Conservation (phyloP, 2,797 vertebrate species). For the Uromys caudimaculatus region DNA sequence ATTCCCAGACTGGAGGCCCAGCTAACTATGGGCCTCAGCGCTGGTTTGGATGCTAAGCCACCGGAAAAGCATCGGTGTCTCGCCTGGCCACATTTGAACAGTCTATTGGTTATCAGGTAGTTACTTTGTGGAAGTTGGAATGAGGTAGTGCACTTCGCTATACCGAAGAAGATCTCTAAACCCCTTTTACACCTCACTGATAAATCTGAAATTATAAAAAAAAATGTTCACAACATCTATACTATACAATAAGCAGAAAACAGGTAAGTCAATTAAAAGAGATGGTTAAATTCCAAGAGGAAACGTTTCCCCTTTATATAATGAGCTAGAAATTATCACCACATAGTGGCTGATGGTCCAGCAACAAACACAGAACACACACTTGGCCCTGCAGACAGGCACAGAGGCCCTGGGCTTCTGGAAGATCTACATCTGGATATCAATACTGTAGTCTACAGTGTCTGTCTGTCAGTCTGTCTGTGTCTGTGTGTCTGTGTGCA, state of each 20-base stretch:
- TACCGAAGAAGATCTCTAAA: not conserved
- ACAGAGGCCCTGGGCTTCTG: not conserved
- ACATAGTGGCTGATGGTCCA: not conserved
- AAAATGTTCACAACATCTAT: not conserved
- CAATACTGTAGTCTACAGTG: not conserved
- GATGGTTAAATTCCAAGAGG: not conserved
- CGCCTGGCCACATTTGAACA: not conserved
- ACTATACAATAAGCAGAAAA: not conserved
- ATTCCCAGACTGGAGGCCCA: not conserved
- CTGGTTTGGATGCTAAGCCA: not conserved
- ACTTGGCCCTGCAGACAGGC: rapidly evolving
- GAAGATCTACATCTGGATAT: not conserved
- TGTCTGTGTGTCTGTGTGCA: not conserved
- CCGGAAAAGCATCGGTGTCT: not conserved
- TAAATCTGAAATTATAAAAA: conserved; percentile 16
- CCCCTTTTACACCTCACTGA: conserved; percentile 20
- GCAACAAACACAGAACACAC: not conserved
- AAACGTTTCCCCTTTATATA: not conserved
- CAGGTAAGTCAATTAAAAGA: not conserved
- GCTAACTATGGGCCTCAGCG: not conserved
- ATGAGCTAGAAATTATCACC: not conserved
- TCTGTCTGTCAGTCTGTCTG: not conserved
- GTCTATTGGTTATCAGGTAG: not conserved
- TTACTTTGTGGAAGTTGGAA: not conserved
- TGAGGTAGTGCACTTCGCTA: not conserved